Percentiles rank a stretch among this genome's conserved stretches.
These are phyloP conservation scores for Eurytoma adleriae DNA, from an alignment of 2,888 invertebrate genomes.

Conservation along the genomic window DNA sequence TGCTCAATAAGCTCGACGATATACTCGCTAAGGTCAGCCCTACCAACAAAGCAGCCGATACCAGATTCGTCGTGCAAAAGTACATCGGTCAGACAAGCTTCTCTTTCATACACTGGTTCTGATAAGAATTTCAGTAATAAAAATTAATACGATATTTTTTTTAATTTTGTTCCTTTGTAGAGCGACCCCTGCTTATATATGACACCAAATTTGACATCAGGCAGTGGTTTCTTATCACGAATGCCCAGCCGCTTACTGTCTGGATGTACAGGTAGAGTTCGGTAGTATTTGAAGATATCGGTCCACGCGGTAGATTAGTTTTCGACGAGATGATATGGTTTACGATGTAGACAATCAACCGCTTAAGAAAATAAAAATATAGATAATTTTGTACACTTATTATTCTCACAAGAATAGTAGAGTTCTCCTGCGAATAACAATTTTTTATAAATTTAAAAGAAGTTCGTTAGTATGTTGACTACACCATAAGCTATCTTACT, in stretches of 20 bases:
- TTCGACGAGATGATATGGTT: background rate
- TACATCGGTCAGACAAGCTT: conserved; percentile 86
- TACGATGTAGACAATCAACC: background rate
- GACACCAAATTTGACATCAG: conserved; percentile 94
- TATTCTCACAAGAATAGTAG: too few species aligned
- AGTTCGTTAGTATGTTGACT: too few species aligned
- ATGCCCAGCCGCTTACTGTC: conserved; percentile 86
- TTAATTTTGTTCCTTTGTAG: conserved; percentile 66
- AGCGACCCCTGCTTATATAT: conserved; percentile 88
- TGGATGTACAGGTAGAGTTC: conserved; percentile 83
- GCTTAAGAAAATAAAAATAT: too few species aligned
- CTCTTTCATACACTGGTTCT: background rate
- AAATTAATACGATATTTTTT: too few species aligned
- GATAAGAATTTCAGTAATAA: too few species aligned
- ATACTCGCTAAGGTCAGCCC: conserved; percentile 83
- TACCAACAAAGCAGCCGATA: conserved; percentile 76
- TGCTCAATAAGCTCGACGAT: conserved; percentile 91
- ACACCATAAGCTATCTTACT: too few species aligned
- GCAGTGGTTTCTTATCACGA: conserved; percentile 91
- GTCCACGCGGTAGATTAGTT: background rate
- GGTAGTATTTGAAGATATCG: background rate
- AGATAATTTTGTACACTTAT: too few species aligned
- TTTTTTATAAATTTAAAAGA: too few species aligned
- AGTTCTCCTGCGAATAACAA: too few species aligned
- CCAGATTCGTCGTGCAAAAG: conserved; percentile 95